Conservation (phyloP, 2,113 vertebrate species). For the Catharus minimus region DNA sequence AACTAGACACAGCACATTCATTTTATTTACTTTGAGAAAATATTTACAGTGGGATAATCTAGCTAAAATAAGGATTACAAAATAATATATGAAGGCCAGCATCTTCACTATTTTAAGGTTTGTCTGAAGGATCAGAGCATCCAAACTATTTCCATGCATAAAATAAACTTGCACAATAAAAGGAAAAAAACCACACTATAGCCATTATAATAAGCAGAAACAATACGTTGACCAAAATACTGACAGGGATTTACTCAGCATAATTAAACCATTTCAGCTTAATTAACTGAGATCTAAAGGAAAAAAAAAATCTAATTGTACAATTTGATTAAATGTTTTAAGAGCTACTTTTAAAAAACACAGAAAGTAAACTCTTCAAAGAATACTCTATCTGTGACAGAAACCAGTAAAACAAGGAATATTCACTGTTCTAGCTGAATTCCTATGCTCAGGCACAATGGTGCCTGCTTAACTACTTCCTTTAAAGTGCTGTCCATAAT, state of each 20-base stretch:
- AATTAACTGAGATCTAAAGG: not conserved
- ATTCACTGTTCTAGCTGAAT: conserved; percentile 1
- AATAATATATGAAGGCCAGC: not conserved
- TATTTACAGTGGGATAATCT: not conserved
- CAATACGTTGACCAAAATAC: not conserved
- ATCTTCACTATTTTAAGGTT: not conserved
- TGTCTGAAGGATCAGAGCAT: not conserved
- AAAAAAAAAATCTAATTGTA: not conserved
- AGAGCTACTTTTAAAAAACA: conserved; percentile 33
- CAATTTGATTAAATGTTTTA: conserved; percentile 23
- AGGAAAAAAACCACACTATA: not conserved
- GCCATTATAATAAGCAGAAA: not conserved
- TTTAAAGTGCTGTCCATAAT: not conserved
- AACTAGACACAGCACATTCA: not conserved
- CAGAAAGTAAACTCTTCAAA: conserved; percentile 16
- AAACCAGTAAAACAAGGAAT: conserved; percentile 41
- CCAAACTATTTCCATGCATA: not conserved
- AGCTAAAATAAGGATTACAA: not conserved
- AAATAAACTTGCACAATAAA: not conserved
- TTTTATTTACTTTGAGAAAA: not conserved
- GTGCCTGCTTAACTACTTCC: conserved; percentile 42
- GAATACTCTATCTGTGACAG: conserved; percentile 17
- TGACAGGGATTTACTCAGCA: not conserved
- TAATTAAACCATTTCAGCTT: not conserved
- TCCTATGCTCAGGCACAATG: not conserved